A percentile compares a stretch with the other conserved stretches of the same genome.
Conservation (phyloP, 2,888 invertebrate genomes). For the Gastracanthus pulcherrimus region DNA sequence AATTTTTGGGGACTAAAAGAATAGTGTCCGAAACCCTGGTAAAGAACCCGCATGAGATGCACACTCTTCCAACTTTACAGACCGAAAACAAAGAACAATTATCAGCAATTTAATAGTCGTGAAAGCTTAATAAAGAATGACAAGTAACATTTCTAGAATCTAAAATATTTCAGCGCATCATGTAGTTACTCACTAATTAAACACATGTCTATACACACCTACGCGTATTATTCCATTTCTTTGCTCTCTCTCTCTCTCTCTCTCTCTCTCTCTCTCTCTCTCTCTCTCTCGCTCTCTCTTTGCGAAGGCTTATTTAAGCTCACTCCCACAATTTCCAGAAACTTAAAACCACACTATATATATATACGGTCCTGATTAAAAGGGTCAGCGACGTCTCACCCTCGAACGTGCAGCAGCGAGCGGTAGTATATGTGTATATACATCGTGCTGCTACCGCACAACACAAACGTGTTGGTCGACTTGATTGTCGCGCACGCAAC, state of each 20-base stretch:
- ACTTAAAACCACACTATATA: background rate
- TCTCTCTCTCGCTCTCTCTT: too few species aligned
- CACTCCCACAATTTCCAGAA: slow-evolving; percentile 15
- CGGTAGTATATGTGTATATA: background rate
- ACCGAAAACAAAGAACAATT: slow-evolving; percentile 7
- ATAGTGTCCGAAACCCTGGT: too few species aligned
- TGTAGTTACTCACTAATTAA: background rate
- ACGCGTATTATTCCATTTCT: too few species aligned
- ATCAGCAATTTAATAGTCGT: background rate
- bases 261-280: too few species aligned
- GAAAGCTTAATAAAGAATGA: background rate
- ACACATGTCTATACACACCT: background rate
- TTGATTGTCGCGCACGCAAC: too few species aligned
- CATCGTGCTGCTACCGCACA: background rate
- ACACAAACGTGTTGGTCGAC: too few species aligned
- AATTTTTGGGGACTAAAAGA: too few species aligned
- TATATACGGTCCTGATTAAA: background rate
- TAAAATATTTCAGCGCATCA: background rate
- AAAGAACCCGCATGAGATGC: slow-evolving; percentile 2
- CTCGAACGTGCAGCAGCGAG: background rate
- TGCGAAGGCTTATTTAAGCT: background rate
- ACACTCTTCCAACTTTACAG: background rate
- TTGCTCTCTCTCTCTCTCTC: too few species aligned
- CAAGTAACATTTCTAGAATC: slow-evolving; percentile 15
- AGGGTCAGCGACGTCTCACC: background rate